Base-by-base conservation (phyloP, 1,140 invertebrate genomes). In the Prorops nasuta region DNA sequence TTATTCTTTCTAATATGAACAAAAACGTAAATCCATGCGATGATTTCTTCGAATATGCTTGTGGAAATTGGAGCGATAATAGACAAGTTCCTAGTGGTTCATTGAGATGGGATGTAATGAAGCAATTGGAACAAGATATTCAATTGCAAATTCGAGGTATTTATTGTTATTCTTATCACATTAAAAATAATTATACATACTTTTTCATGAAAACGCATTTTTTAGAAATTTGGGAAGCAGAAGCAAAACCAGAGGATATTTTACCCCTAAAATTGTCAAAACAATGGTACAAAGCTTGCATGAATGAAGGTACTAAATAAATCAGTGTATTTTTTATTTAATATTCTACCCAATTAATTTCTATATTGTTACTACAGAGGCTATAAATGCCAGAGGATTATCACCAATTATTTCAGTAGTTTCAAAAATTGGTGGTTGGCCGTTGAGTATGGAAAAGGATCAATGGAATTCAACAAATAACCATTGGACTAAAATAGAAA, bases 371-470 rank as follows among this genome's bases (percentile, higher is more conserved):
- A 28, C n/a, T 58, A 24, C 53, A 77, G 76, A 66, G 3, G 50
- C 52, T 1, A 56, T 75, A 6, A 71, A 78, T 20, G 46, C 38
- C 17, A 44, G 48, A 39, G 69, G 73, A 0, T 20, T 73, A 6
- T 39, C 56, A 16, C 68, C 67, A 3, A 38, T 79, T 19, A 39
- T 57, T 3, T 48, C 62, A 4, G 44, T 78, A 12, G n/a, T 78
- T 3, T 55, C 62, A 32, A 20, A 45, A 6, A 65, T 58, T 20
- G 78, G 78, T 3, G 74, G 75, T 4, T 80, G 77, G 77, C 77
- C 77, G 0, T 67, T 79, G 50, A 53, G 66, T 0, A 54, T 56
- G 34, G 42, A 47, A 38, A 0, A 17, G 0, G 18, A 38, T 1
- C 37, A 52, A 16, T 74, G 67, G 67, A 22, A 58, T 18, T n/a